A percentile compares a stretch with the other conserved stretches of the same genome.
phyloP scores from a whole-genome alignment of 2,113 vertebrate genomes.

The Macroglossus sobrinus region DNA sequence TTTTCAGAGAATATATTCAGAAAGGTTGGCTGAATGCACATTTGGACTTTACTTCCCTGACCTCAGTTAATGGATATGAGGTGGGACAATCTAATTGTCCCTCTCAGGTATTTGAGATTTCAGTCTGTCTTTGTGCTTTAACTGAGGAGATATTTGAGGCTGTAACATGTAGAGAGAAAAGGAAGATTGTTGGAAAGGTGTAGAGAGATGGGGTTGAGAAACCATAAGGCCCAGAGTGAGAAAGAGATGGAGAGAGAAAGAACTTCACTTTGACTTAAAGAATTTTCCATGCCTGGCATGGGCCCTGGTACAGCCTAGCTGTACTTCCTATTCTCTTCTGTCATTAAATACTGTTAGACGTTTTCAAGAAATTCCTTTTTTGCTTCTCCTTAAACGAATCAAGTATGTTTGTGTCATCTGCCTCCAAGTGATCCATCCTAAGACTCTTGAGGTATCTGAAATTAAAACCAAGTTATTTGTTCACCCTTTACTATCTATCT shows the following conservation, averaged over 20 bases:
- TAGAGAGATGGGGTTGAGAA: background rate
- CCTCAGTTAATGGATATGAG: background rate
- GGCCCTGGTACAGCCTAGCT: background rate
- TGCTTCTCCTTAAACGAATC: background rate
- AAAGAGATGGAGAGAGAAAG: background rate
- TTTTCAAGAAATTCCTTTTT: background rate
- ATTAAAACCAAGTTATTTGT: constrained; percentile 3
- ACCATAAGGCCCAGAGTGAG: background rate
- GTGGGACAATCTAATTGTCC: background rate
- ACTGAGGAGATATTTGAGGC: background rate
- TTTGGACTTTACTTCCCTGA: background rate
- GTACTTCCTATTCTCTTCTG: background rate
- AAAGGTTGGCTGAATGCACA: background rate
- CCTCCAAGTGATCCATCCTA: background rate
- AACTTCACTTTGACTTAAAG: background rate
- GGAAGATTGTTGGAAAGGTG: background rate
- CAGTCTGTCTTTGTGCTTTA: background rate
- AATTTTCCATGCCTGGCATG: background rate
- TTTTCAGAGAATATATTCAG: background rate
- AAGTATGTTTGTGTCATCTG: background rate
- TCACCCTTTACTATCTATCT: background rate
- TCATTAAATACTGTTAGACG: background rate
- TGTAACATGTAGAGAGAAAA: background rate
- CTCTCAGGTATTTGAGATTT: background rate
- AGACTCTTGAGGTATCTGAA: background rate